Percentiles rank a stretch among this genome's conserved stretches.
Conservation (phyloP, 2,888 invertebrate species). For the Euphydryas editha region DNA sequence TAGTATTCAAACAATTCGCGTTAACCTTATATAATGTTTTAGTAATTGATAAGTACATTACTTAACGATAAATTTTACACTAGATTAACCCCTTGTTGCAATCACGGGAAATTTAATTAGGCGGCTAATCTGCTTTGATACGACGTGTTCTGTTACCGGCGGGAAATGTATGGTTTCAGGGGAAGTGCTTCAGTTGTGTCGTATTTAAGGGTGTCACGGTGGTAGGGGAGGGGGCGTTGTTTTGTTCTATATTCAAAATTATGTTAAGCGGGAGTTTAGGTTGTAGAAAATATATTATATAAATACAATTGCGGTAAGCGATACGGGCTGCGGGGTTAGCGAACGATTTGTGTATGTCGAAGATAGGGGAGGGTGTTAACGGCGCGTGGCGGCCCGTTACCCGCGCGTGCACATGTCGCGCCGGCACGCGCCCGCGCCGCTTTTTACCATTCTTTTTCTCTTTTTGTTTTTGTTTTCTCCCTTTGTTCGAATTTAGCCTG, state of each 20-base stretch:
- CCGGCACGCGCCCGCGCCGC: constrained; percentile 77
- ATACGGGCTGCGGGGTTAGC: constrained; percentile 33
- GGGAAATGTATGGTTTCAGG: constrained; percentile 72
- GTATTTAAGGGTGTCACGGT: constrained; percentile 42
- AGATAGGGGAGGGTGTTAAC: constrained; percentile 52
- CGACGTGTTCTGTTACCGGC: constrained; percentile 70
- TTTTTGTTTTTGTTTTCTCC: constrained; percentile 71
- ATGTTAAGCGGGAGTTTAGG: constrained; percentile 14
- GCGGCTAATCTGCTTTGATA: constrained; percentile 77
- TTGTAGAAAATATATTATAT: constrained; percentile 12
- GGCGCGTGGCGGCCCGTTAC: constrained; percentile 68
- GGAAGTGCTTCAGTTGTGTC: constrained; percentile 69
- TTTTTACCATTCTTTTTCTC: constrained; percentile 75
- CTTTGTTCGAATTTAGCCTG: constrained; percentile 68
- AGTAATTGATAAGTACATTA: constrained; percentile 13
- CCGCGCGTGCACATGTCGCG: constrained; percentile 81
- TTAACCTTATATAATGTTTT: too few species aligned
- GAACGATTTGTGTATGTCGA: constrained; percentile 19
- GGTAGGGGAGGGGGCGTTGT: constrained; percentile 22
- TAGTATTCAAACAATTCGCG: too few species aligned
- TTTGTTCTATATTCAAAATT: constrained; percentile 34
- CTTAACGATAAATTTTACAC: constrained; percentile 57
- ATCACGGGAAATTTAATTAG: constrained; percentile 80
- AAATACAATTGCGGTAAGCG: constrained; percentile 33
- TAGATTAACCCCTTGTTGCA: constrained; percentile 70